phyloP scores from a whole-genome alignment of 2,113 vertebrate genomes.

The Notarius lentiginosus region DNA sequence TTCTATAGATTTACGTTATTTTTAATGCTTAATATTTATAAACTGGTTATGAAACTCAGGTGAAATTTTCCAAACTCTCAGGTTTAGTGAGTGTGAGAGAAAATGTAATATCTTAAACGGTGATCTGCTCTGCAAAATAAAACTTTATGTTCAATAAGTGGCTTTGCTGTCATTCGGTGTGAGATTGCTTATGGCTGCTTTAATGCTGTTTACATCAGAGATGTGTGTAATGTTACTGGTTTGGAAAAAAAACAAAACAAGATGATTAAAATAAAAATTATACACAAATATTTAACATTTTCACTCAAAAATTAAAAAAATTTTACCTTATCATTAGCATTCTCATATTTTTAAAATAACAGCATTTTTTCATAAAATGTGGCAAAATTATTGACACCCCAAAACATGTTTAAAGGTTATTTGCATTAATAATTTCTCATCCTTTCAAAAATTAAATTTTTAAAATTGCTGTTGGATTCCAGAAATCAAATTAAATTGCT shows the following conservation, averaged over 20 bases:
- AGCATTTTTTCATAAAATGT: too few species aligned
- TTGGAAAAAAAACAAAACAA: background rate
- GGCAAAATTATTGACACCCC: too few species aligned
- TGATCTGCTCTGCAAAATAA: slow-evolving; percentile 68
- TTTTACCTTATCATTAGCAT: too few species aligned
- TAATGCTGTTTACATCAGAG: background rate
- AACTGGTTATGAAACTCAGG: slow-evolving; percentile 57
- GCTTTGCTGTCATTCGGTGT: slow-evolving; percentile 38
- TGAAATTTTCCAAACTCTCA: slow-evolving; percentile 39
- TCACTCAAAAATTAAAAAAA: too few species aligned
- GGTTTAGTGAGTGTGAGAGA: slow-evolving; percentile 17
- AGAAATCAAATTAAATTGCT: too few species aligned
- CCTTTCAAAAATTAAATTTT: too few species aligned
- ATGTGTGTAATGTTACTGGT: background rate
- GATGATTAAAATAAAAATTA: background rate
- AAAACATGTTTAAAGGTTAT: too few species aligned
- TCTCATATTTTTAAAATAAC: too few species aligned
- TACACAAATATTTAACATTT: background rate
- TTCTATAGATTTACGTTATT: slow-evolving; percentile 68
- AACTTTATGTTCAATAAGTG: slow-evolving; percentile 63
- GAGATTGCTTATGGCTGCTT: background rate
- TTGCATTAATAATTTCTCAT: too few species aligned
- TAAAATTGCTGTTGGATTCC: too few species aligned
- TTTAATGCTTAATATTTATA: slow-evolving; percentile 61
- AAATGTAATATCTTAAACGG: slow-evolving; percentile 43